phyloP scores from a whole-genome alignment of 2,113 vertebrate genomes.

The Hyaena hyaena region DNA sequence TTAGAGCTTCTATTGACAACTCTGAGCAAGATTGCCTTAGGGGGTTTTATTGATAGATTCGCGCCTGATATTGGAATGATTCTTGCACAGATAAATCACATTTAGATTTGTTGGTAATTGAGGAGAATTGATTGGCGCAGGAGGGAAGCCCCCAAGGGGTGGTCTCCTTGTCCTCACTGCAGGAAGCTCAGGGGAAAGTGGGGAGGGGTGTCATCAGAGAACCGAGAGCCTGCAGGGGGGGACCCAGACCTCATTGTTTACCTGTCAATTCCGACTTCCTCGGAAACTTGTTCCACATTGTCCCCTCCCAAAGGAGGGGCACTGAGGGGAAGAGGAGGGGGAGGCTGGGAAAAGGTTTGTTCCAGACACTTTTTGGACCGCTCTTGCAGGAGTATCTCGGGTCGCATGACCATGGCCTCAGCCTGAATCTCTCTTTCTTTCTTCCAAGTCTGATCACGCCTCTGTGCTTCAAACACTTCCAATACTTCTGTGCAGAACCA shows the following conservation, averaged over 20 bases:
- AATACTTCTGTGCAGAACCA: background rate
- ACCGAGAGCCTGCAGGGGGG: constrained; percentile 77
- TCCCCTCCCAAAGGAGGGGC: background rate
- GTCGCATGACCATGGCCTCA: background rate
- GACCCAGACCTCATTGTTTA: constrained; percentile 85
- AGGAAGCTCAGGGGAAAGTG: constrained; percentile 68
- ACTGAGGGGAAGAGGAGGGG: background rate
- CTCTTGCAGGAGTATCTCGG: background rate
- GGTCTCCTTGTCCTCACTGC: constrained; percentile 82
- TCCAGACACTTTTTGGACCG: background rate
- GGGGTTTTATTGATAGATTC: constrained; percentile 95
- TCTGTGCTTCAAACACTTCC: background rate
- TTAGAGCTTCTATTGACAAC: constrained; percentile 96
- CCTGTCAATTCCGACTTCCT: constrained; percentile 82
- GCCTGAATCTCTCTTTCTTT: background rate
- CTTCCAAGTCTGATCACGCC: background rate
- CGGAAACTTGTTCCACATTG: background rate
- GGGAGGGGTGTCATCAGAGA: constrained; percentile 84
- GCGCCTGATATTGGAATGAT: constrained; percentile 99
- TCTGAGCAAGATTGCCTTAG: constrained; percentile 95
- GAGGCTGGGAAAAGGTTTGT: background rate
- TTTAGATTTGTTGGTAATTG: constrained; percentile 99
- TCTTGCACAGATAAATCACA: constrained; percentile 99
- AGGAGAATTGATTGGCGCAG: constrained; percentile 95
- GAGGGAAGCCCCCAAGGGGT: constrained; percentile 88